These are phyloP conservation scores for Erythrocebus patas DNA, from an alignment of 2,113 vertebrate genomes.

Conservation along the genomic window DNA sequence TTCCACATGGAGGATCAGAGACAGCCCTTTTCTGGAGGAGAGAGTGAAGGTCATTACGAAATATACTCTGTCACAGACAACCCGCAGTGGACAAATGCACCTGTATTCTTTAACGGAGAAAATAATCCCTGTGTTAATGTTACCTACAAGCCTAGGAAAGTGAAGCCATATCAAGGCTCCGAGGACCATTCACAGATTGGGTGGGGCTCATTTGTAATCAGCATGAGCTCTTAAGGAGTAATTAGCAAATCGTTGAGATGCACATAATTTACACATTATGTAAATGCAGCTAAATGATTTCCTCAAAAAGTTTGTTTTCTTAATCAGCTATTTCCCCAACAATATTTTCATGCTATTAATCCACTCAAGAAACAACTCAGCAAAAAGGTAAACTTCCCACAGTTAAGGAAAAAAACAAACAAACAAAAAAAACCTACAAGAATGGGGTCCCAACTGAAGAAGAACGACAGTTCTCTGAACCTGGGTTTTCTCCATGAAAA, in stretches of 20 bases:
- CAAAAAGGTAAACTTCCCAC: not conserved
- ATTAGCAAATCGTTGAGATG: not conserved
- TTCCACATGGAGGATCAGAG: not conserved
- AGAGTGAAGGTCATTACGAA: not conserved
- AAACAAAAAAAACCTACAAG: no score
- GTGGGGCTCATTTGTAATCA: not conserved
- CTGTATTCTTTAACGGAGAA: not conserved
- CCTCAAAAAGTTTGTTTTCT: constrained; percentile 35
- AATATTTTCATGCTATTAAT: not conserved
- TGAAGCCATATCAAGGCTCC: rapidly evolving
- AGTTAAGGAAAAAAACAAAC: no score
- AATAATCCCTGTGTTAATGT: not conserved
- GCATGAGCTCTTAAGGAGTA: not conserved
- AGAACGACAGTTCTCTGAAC: no score
- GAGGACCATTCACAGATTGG: not conserved
- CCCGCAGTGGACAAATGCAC: rapidly evolving
- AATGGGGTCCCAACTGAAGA: no score
- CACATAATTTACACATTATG: not conserved
- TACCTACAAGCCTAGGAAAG: not conserved
- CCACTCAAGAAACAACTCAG: not conserved
- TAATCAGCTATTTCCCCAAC: not conserved
- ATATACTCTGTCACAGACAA: not conserved
- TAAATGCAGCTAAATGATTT: not conserved
- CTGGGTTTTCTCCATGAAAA: no score
- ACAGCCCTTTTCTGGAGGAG: not conserved